Conservation (phyloP, 2,797 vertebrate species). For the Buceros bicornis region DNA sequence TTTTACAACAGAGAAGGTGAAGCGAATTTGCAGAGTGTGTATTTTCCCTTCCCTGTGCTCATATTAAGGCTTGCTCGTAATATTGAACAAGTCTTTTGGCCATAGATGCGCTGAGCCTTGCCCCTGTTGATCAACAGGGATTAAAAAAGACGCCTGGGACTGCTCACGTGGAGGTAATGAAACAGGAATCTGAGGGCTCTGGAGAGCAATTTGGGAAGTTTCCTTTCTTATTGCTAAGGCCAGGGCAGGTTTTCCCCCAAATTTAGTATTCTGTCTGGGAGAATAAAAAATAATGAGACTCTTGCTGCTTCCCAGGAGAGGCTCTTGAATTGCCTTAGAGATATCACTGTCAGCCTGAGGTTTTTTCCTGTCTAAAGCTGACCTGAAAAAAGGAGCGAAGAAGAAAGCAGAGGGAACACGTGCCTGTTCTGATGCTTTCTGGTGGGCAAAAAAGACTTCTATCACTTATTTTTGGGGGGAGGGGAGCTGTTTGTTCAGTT, state of each 20-base stretch:
- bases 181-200: not conserved
- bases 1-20: constrained; percentile 55
- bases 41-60: not conserved
- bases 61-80: constrained; percentile 35
- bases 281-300: constrained; percentile 66
- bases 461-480: rapidly evolving
- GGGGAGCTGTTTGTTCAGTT: not conserved
- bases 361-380: constrained; percentile 13
- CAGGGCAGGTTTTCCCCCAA: not conserved
- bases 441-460: not conserved
- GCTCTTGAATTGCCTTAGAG: constrained; percentile 45
- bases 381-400: constrained; percentile 19
- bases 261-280: constrained; percentile 53
- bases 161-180: constrained; percentile 9
- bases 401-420: not conserved
- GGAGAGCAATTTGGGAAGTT: constrained; percentile 50
- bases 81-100: constrained; percentile 35
- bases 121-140: constrained; percentile 52
- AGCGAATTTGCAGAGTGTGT: not conserved
- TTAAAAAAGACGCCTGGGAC: constrained; percentile 36
- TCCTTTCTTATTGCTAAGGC: constrained; percentile 34
- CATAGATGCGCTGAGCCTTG: not conserved
- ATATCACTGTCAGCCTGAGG: constrained; percentile 10
- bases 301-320: constrained; percentile 24
- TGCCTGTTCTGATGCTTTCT: not conserved